Base-by-base conservation (phyloP, 2,113 vertebrate species). In the Pagrus major region DNA sequence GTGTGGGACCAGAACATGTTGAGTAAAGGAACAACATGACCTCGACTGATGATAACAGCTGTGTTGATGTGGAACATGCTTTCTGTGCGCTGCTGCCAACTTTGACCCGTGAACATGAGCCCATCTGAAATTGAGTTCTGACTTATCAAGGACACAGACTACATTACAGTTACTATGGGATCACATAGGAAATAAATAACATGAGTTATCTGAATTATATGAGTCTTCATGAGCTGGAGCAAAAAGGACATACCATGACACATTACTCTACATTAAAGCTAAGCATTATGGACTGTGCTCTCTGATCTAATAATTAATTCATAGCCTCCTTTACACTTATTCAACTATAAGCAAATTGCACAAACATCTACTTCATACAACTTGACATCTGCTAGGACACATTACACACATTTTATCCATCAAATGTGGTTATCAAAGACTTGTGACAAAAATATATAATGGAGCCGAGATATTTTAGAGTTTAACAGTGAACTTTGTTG, bases 1-100 rank as follows among this genome's bases (percentile, higher is more conserved):
- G 37, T 6, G 42, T 72, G 68, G 61, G 74, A 71, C 4, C 5
- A 0, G n/a, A 25, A 76, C 49, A 68, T 41, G 37, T 37, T 65
- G 1, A 35, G 61, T 16, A 64, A 54, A 55, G 44, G 33, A 70
- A 69, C 71, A 64, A 61, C 25, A 16, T n/a, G 58, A 23, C 41
- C 69, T 39, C 3, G 52, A 12, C 51, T 42, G 46, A 35, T 27
- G 65, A 66, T 44, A 83, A 44, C 65, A 21, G 12, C 14, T 29
- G 37, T 18, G 25, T 6, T 46, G 49, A 44, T 65, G 27, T 23
- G 59, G 18, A 63, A 35, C 10, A 33, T 20, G 64, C 11, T 23
- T 33, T 15, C 51, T 54, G 49, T 23, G 49, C 51, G 6, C 23
- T 27, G 51, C 51, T 15, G 51, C 54, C 15, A 18, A 16, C 55